Conservation (phyloP, 2,113 vertebrate genomes). For the Monarcha castaneiventris region DNA sequence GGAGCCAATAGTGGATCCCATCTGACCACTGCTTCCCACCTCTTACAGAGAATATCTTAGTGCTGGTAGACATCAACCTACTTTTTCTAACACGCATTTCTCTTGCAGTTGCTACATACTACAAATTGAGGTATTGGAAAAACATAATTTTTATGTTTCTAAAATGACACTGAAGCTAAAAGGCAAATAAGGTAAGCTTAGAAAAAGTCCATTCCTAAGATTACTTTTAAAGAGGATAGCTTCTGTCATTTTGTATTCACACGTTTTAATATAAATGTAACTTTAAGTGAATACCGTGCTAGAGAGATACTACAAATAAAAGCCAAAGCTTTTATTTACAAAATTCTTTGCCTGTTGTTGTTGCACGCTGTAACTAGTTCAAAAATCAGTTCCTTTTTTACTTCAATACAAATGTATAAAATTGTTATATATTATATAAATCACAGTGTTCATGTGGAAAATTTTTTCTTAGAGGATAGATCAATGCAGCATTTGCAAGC, state of each 20-base stretch:
- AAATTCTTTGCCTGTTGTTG: background rate
- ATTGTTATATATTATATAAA: background rate
- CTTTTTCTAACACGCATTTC: background rate
- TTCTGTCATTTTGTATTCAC: background rate
- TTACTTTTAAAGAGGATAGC: background rate
- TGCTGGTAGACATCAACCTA: background rate
- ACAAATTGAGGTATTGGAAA: background rate
- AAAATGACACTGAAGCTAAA: background rate
- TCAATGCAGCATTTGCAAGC: background rate
- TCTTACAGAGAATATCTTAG: background rate
- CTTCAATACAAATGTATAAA: background rate
- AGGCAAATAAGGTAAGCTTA: background rate
- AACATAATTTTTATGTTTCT: background rate
- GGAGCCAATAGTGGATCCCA: background rate
- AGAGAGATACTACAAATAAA: background rate
- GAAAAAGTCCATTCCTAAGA: background rate
- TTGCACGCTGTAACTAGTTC: background rate
- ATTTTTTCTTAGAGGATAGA: background rate
- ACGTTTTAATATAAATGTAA: background rate
- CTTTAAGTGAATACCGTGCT: background rate
- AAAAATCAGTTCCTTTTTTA: background rate
- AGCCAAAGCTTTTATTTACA: background rate
- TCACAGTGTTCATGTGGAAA: background rate
- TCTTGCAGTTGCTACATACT: background rate
- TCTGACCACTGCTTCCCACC: background rate